Percentiles rank a stretch among this genome's conserved stretches.
phyloP scores from a whole-genome alignment of 2,888 invertebrate genomes.

The Ophonus ardosiacus region DNA sequence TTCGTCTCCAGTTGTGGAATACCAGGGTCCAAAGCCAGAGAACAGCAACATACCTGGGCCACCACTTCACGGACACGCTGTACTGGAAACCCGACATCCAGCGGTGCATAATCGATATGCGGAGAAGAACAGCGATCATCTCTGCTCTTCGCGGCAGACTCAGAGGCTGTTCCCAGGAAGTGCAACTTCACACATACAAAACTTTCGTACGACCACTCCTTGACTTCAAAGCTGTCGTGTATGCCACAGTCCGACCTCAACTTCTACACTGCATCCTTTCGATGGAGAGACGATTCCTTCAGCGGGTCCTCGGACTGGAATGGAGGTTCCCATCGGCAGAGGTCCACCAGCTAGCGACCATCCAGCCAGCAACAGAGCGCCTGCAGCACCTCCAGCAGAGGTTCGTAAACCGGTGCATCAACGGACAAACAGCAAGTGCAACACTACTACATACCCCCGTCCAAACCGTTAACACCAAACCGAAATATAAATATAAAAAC shows the following conservation, averaged over 20 bases:
- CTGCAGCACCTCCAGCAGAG: slow-evolving; percentile 13
- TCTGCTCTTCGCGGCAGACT: not conserved
- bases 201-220: slow-evolving; percentile 14
- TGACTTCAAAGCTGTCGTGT: slow-evolving; percentile 17
- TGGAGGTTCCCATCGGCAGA: not conserved
- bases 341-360: not conserved
- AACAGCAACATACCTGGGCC: not conserved
- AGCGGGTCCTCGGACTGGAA: not conserved
- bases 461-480: not conserved
- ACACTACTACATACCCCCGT: not conserved
- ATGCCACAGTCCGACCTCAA: not conserved
- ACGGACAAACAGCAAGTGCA: not conserved
- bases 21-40: not conserved
- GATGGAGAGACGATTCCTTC: not conserved
- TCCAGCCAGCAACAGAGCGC: slow-evolving; percentile 3
- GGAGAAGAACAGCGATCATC: not conserved
- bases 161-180: not conserved
- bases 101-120: not conserved
- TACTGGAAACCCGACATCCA: not conserved
- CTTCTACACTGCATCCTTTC: not conserved
- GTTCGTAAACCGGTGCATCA: slow-evolving; percentile 7
- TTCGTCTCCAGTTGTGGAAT: not conserved
- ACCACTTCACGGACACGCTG: not conserved
- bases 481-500: not conserved
- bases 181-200: slow-evolving; percentile 20